Conservation (phyloP, 2,113 vertebrate genomes). For the Riparia riparia region DNA sequence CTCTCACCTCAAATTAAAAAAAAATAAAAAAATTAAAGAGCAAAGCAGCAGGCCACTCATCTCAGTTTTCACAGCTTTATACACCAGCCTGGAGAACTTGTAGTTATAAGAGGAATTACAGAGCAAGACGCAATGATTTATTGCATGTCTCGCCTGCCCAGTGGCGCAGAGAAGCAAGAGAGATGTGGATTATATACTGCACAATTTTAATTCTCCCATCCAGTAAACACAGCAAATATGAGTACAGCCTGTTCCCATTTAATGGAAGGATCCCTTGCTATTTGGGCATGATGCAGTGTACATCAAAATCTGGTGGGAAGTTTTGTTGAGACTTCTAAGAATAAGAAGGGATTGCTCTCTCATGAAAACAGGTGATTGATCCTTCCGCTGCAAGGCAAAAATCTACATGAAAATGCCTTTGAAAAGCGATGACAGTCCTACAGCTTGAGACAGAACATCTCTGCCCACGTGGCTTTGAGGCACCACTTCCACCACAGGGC, state of each 20-base stretch:
- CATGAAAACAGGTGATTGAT: background rate
- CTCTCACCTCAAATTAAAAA: background rate
- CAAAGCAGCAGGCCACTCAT: background rate
- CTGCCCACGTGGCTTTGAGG: background rate
- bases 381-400: background rate
- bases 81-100: background rate
- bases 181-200: background rate
- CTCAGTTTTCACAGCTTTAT: background rate
- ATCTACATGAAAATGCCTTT: background rate
- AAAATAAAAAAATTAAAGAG: background rate
- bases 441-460: background rate
- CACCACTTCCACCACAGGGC: background rate
- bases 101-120: background rate
- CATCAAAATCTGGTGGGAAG: background rate
- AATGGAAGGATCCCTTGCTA: background rate
- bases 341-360: background rate
- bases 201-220: background rate
- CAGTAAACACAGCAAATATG: background rate
- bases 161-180: background rate
- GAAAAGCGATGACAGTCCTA: background rate
- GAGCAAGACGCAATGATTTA: background rate
- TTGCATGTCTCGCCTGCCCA: background rate
- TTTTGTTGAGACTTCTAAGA: background rate
- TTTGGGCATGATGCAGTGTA: background rate
- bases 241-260: conserved; percentile 11